Base-by-base conservation (phyloP, 2,888 invertebrate species). In the Ophion ellenae region DNA sequence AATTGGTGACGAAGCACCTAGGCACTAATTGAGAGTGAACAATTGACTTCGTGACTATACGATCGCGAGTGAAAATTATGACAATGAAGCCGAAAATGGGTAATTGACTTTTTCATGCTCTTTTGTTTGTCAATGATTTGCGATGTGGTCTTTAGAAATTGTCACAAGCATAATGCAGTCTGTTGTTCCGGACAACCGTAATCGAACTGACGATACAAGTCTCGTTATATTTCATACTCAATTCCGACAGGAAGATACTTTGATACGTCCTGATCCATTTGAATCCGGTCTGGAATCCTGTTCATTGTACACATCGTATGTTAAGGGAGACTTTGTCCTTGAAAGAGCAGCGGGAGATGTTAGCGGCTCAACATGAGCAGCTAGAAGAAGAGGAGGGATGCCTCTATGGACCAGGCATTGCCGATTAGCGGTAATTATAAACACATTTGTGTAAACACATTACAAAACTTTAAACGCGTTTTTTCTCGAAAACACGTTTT, bases 1-100 rank as follows among this genome's bases (percentile, higher is more conserved):
- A 81, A 75, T 24, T 47, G 83, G 84, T 88, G 88, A 85, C 82
- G 53, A 88, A 84, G 85, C 88, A 85, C 86, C 86, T 83, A 88
- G 82, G 71, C 82, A 83, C 87, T 88, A 88, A 57, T 75, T 81
- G 59, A 40, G 74, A 78, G 69, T 83, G 74, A 77, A 11, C 45
- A 75, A 28, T 83, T 66, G 76, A 74, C 75, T 70, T 40, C 17
- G 74, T 78, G 73, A 74, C 67, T 81, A 69, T 82, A 75, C 75
- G 59, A 67, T 75, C 24, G 78, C 69, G 78, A 76, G 66, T 78
- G 73, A 82, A 76, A 70, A 80, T 74, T 77, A 81, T 78, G 69
- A 80, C 14, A 59, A 83, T 69, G 64, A 83, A 67, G 64, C 63
- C 61, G 64, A 83, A 40, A 83, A 69, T 69, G 75, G 70, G 24